Evolutionary conservation across 2,113 vertebrate genomes (phyloP).

Genomic region (Clarias batrachus): DNA sequence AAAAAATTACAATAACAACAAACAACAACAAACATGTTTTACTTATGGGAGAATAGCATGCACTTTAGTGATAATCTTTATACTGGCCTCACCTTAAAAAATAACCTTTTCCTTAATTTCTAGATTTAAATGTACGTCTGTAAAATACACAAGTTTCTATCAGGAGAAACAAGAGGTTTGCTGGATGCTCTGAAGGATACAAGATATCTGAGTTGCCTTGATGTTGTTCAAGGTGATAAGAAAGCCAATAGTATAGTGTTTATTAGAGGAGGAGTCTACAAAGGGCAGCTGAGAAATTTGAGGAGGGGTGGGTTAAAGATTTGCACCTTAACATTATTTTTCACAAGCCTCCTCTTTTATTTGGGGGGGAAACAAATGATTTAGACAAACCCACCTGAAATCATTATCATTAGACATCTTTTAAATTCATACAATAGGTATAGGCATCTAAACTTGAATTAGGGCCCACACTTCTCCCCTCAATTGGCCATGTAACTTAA

Average conservation of each 20-base stretch:
- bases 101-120: neutral
- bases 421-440: neutral
- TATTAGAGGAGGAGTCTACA: conserved; percentile 45
- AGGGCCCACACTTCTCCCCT: conserved; percentile 9
- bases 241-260: conserved; percentile 29
- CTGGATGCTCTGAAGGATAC: conserved; percentile 17
- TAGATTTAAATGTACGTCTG: neutral
- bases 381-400: conserved; percentile 1
- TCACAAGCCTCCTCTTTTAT: neutral
- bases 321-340: neutral
- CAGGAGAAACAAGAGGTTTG: neutral
- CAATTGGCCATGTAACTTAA: conserved; percentile 18
- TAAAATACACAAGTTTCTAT: neutral
- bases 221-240: conserved; percentile 40
- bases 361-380: neutral
- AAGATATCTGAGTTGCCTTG: neutral
- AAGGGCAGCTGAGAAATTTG: conserved; percentile 26
- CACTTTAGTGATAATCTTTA: neutral
- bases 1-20: neutral
- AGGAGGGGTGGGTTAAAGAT: conserved; percentile 31
- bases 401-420: neutral
- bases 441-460: neutral
- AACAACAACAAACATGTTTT: neutral
- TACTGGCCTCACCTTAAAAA: conserved; percentile 26
- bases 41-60: neutral